Evolutionary conservation across 1,140 invertebrate genomes (phyloP).

Genomic region (Drosophila melanica): DNA sequence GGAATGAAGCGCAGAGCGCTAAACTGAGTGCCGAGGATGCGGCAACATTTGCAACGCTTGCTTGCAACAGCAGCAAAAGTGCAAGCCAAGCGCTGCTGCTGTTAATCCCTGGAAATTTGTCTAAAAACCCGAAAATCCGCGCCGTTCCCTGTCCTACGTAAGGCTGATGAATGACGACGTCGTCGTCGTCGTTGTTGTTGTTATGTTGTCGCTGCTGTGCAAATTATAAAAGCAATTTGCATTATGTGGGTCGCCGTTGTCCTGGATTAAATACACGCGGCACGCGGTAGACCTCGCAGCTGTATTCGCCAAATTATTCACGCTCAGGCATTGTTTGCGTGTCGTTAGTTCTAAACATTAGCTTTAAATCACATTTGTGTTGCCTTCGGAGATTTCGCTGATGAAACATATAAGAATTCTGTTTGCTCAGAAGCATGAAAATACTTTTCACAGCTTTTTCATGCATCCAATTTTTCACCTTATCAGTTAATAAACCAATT

Average conservation of each 20-base stretch:
- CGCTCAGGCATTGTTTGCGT: conserved; percentile 18
- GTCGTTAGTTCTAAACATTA: conserved; percentile 14
- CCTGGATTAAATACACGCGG: conserved; percentile 49
- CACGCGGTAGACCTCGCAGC: neutral
- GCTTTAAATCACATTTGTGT: conserved; percentile 28
- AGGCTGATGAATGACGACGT: conserved; percentile 72
- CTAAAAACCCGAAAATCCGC: conserved; percentile 44
- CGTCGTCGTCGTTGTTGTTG: neutral
- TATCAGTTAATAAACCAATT: too few relatives aligned
- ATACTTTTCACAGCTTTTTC: neutral
- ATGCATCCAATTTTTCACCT: too few relatives aligned
- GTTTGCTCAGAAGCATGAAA: neutral
- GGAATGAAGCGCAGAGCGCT: conserved; percentile 69
- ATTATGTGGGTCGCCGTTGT: conserved; percentile 69
- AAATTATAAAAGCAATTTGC: conserved; percentile 80
- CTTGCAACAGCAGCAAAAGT: conserved; percentile 22
- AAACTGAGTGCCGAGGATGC: conserved; percentile 60
- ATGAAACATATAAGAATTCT: neutral
- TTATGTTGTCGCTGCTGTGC: conserved; percentile 53
- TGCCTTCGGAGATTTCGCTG: neutral
- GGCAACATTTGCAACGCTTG: conserved; percentile 57
- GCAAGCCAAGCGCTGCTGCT: conserved; percentile 34
- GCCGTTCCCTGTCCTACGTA: conserved; percentile 29
- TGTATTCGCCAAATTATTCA: conserved; percentile 25
- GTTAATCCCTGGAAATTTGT: conserved; percentile 76